Conservation (phyloP, 2,797 vertebrate species). For the Notolepis coatsorum region DNA sequence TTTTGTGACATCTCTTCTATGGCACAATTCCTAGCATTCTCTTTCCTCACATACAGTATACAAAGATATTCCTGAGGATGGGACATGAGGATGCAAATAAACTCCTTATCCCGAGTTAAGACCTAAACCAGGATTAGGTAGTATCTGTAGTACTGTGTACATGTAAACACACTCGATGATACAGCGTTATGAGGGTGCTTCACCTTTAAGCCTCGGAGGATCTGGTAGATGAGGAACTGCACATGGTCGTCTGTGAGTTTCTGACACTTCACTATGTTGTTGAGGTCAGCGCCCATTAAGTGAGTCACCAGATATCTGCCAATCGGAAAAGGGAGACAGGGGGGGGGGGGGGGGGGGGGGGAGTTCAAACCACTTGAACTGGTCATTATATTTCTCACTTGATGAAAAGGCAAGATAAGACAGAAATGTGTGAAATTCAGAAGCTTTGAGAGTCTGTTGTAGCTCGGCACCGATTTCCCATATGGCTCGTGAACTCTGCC, state of each 20-base stretch:
- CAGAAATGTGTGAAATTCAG: background rate
- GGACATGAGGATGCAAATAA: too few relatives aligned
- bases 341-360: too few relatives aligned
- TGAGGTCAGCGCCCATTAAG: slow-evolving; percentile 98
- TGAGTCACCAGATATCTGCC: slow-evolving; percentile 96
- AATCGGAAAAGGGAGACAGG: slow-evolving; percentile 50
- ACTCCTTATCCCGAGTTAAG: too few relatives aligned
- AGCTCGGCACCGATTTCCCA: slow-evolving; percentile 37
- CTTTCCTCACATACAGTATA: too few relatives aligned
- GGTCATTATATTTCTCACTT: background rate
- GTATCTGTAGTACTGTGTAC: too few relatives aligned
- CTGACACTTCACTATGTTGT: slow-evolving; percentile 99
- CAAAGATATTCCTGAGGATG: too few relatives aligned
- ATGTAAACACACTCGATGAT: too few relatives aligned
- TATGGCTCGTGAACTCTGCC: slow-evolving; percentile 13
- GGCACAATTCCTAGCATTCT: too few relatives aligned
- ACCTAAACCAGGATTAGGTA: too few relatives aligned
- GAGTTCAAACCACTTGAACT: slow-evolving; percentile 7
- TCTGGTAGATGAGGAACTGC: slow-evolving; percentile 99
- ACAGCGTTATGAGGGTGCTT: slow-evolving; percentile 9
- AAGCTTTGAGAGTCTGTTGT: slow-evolving; percentile 7
- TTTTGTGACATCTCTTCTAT: too few relatives aligned
- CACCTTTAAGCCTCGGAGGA: slow-evolving; percentile 97
- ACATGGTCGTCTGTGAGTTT: slow-evolving; percentile 99
- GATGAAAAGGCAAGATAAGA: slow-evolving; percentile 3